Evolutionary conservation across 1,140 invertebrate genomes (phyloP).

Genomic region (Linepithema humile): DNA sequence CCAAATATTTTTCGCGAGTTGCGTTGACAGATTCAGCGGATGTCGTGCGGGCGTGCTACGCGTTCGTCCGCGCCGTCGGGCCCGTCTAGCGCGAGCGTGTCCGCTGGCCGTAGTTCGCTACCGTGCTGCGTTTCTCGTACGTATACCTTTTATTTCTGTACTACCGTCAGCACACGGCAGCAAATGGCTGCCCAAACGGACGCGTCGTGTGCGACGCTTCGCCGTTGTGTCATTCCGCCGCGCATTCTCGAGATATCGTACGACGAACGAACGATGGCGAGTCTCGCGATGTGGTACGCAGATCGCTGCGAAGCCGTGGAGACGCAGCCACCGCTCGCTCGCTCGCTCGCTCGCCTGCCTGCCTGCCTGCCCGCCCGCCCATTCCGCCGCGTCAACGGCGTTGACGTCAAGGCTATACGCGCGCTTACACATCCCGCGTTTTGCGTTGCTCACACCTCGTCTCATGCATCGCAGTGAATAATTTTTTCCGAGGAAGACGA

Average conservation of each 20-base stretch:
- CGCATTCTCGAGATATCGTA: conserved; percentile 14
- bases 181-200: conserved; percentile 82
- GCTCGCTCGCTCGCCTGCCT: conserved; percentile 10
- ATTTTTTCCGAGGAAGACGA: background rate
- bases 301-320: background rate
- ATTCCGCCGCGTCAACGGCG: conserved; percentile 1
- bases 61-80: conserved; percentile 10
- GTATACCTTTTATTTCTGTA: conserved; percentile 78
- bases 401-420: conserved; percentile 25
- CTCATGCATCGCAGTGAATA: background rate
- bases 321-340: conserved; percentile 8
- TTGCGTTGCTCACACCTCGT: background rate
- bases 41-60: conserved; percentile 6
- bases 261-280: conserved; percentile 25
- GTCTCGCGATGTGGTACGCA: background rate
- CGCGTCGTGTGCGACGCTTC: conserved; percentile 62
- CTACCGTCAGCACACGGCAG: conserved; percentile 76
- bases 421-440: background rate
- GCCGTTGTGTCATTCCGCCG: conserved; percentile 30
- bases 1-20: conserved; percentile 83
- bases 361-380: background rate
- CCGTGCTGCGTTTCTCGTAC: conserved; percentile 68
- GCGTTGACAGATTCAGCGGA: conserved; percentile 82
- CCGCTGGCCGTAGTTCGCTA: conserved; percentile 70
- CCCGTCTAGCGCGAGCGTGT: conserved; percentile 56